Percentiles rank a stretch among this genome's conserved stretches.
phyloP scores from a whole-genome alignment of 2,888 invertebrate genomes.

The Diabrotica balteata region DNA sequence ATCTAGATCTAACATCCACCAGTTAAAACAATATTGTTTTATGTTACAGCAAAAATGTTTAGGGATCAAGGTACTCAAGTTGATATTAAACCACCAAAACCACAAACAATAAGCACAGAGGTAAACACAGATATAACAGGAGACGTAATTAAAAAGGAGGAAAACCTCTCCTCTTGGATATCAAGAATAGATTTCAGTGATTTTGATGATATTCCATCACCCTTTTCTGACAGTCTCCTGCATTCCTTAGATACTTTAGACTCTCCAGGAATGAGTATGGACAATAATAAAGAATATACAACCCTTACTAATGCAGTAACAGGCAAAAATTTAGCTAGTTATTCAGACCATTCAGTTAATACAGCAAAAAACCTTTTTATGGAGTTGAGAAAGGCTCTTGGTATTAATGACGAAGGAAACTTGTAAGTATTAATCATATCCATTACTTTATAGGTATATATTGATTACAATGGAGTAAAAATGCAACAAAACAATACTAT shows the following conservation, averaged over 20 bases:
- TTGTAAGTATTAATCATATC: constrained; percentile 46
- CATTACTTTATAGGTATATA: constrained; percentile 8
- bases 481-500: too few relatives aligned
- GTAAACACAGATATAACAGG: constrained; percentile 7
- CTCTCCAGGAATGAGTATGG: too few relatives aligned
- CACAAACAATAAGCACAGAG: not conserved
- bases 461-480: not conserved
- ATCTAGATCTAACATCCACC: too few relatives aligned
- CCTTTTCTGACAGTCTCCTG: too few relatives aligned
- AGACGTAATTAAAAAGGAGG: too few relatives aligned
- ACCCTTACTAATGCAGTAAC: not conserved
- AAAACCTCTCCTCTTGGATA: too few relatives aligned
- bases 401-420: constrained; percentile 47
- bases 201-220: too few relatives aligned
- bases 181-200: too few relatives aligned
- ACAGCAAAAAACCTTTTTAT: constrained; percentile 42
- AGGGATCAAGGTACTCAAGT: constrained; percentile 8
- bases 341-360: too few relatives aligned
- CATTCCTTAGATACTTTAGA: too few relatives aligned
- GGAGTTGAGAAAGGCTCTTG: constrained; percentile 47
- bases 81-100: constrained; percentile 3
- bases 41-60: not conserved
- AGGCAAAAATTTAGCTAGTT: not conserved
- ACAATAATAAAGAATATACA: not conserved
- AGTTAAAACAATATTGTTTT: too few relatives aligned